Base-by-base conservation (phyloP, 2,113 vertebrate species). In the Theristicus caerulescens region DNA sequence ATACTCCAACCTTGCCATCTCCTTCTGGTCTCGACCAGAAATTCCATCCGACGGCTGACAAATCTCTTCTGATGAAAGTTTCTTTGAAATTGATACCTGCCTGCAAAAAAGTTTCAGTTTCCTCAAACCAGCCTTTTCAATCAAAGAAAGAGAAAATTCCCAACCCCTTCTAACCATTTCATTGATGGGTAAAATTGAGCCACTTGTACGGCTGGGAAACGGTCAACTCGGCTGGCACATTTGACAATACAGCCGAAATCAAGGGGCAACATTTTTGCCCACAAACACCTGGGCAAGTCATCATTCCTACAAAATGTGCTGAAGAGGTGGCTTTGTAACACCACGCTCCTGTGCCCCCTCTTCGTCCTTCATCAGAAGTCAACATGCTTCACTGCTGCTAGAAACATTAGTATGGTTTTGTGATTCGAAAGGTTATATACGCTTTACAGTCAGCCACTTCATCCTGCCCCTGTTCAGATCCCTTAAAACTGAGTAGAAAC, bases 31-130 rank as follows among this genome's bases (percentile, higher is more conserved):
- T 85, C 49, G 0, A 83, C 93, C 76, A 96, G 96, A 97, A 97
- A 97, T 93, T 77, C 94, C 96, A 97, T 96, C 96, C 46, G 9
- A 92, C 0, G 66, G 96, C 92, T 97, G 96, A 97, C 94, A 97
- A 97, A 97, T 94, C 96, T 96, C 79, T 88, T 69, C 96, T 96
- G 87, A 96, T 96, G 93, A 95, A 96, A 96, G 71, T 95, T 91
- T 69, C 96, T 97, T 97, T 96, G 96, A 97, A 97, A 96, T 46
- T 11, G 85, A 96, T 94, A 96, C 94, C 58, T 58, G 74, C 54
- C 78, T 73, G 49, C 34, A 77, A 87, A 86, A 74, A 94, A 66
- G 81, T 65, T 95, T 95, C 55, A 1, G 70, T 88, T 94, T 93
- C 85, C 85, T 80, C 74, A 82, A 95, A 80, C 57, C 89, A 91